Evolutionary conservation across 2,797 vertebrate species (phyloP).

Genomic region (Sebastes goodei): DNA sequence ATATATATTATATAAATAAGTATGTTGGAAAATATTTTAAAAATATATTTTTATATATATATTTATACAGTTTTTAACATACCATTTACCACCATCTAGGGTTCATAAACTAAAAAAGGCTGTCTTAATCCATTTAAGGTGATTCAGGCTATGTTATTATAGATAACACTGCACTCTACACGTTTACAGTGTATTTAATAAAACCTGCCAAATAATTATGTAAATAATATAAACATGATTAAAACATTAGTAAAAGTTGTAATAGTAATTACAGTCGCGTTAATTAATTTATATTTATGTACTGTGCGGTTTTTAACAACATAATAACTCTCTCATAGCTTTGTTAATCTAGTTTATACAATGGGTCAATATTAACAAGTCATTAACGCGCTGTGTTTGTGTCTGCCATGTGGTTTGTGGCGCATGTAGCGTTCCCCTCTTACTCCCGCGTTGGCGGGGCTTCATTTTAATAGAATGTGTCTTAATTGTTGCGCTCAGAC

Average conservation of each 20-base stretch:
- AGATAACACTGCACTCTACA: too few species aligned
- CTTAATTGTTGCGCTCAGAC: not conserved
- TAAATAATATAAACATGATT: not conserved
- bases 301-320: not conserved
- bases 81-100: too few species aligned
- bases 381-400: slow-evolving; percentile 62
- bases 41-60: too few species aligned
- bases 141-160: too few species aligned
- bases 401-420: slow-evolving; percentile 67
- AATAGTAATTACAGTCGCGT: not conserved
- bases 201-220: not conserved
- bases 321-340: not conserved
- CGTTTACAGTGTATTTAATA: not conserved
- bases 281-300: not conserved
- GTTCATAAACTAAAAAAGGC: too few species aligned
- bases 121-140: too few species aligned
- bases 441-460: slow-evolving; percentile 20
- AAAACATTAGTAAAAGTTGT: not conserved
- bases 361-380: not conserved
- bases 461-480: not conserved
- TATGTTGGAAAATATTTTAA: too few species aligned
- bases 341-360: not conserved
- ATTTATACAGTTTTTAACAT: too few species aligned
- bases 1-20: too few species aligned
- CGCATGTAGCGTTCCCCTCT: not conserved